Evolutionary conservation across 2,888 invertebrate genomes (phyloP).

Genomic region (Crossocerus cetratus): DNA sequence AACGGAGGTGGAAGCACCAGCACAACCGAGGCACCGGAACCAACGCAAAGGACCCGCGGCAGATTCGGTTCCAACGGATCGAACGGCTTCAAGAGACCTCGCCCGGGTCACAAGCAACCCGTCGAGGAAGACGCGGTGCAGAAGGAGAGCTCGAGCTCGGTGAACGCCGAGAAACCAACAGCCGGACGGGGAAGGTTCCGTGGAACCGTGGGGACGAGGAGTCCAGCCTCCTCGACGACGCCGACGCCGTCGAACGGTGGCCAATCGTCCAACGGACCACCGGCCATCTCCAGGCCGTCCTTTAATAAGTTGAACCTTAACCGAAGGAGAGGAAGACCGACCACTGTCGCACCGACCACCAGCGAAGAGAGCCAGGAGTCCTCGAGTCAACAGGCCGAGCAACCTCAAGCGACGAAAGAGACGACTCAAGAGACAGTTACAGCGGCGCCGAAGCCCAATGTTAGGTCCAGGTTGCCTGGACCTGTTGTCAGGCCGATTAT

Average conservation of each 20-base stretch:
- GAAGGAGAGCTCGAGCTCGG: constrained; percentile 66
- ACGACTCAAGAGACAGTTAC: constrained; percentile 46
- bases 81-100: constrained; percentile 65
- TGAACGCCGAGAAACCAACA: constrained; percentile 64
- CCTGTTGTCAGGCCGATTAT: constrained; percentile 76
- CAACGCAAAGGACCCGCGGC: constrained; percentile 64
- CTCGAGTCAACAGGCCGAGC: constrained; percentile 20
- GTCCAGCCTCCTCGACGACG: constrained; percentile 57
- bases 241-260: constrained; percentile 36
- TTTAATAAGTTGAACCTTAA: constrained; percentile 69
- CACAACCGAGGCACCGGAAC: constrained; percentile 58
- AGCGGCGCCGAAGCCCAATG: constrained; percentile 50
- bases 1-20: constrained; percentile 63
- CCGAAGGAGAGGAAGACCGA: constrained; percentile 68
- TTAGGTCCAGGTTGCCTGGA: constrained; percentile 68
- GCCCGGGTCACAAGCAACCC: constrained; percentile 64
- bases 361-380: constrained; percentile 54
- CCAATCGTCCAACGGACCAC: constrained; percentile 24
- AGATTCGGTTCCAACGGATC: constrained; percentile 64
- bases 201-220: constrained; percentile 58
- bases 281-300: constrained; percentile 59
- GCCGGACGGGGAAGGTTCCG: constrained; percentile 66
- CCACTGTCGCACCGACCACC: constrained; percentile 57
- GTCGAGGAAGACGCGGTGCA: constrained; percentile 68
- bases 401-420: constrained; percentile 20